A percentile compares a stretch with the other conserved stretches of the same genome.
Evolutionary conservation across 2,113 vertebrate genomes (phyloP).

Genomic region (Pedionomus torquatus): DNA sequence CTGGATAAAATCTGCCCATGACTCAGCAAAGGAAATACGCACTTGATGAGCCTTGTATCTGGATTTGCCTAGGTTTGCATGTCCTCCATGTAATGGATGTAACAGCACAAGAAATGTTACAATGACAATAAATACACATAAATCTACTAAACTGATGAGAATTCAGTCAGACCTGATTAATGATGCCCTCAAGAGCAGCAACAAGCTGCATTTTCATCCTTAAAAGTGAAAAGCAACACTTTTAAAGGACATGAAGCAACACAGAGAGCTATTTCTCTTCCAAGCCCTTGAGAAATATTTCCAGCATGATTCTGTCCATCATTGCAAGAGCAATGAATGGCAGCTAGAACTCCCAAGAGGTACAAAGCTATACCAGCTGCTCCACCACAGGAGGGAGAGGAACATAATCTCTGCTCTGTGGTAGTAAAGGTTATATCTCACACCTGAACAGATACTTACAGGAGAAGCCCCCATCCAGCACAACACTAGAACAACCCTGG

Average conservation of each 20-base stretch:
- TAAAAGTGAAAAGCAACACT: constrained; percentile 18
- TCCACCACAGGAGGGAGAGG: neutral
- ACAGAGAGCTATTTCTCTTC: neutral
- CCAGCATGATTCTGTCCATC: neutral
- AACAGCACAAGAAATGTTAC: constrained; percentile 35
- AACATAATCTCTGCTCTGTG: neutral
- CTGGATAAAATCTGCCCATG: neutral
- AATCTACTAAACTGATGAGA: constrained; percentile 37
- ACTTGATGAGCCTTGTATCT: neutral
- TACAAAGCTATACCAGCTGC: neutral
- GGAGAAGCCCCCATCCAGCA: neutral
- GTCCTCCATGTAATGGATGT: neutral
- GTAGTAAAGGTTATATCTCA: neutral
- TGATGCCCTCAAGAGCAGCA: constrained; percentile 11
- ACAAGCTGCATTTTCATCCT: constrained; percentile 19
- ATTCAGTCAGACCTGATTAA: constrained; percentile 41
- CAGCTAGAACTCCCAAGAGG: neutral
- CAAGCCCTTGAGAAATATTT: neutral
- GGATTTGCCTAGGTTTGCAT: neutral
- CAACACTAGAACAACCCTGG: neutral
- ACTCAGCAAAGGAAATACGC: neutral
- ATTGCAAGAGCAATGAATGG: neutral
- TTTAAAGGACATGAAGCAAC: constrained; percentile 7
- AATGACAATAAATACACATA: constrained; percentile 45
- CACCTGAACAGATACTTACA: neutral